These are phyloP conservation scores for Mesaphorura yosii DNA, from an alignment of 1,140 invertebrate species.

Conservation along the genomic window DNA sequence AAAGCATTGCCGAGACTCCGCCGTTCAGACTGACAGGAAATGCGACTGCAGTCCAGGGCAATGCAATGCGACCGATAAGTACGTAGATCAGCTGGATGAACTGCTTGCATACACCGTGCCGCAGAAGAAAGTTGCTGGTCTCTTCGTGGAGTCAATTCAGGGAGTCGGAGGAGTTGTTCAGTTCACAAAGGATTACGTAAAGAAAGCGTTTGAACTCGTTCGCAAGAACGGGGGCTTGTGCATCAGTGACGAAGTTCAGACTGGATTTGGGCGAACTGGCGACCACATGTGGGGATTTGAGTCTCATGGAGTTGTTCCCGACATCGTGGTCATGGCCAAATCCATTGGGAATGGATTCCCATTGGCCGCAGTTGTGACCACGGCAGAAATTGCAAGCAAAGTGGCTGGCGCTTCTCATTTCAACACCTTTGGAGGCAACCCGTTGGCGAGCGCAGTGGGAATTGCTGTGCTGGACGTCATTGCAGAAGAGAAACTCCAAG, in stretches of 20 bases:
- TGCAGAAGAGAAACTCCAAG: conserved; percentile 75
- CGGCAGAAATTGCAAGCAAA: conserved; percentile 62
- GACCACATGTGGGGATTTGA: conserved; percentile 93
- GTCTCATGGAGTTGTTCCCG: conserved; percentile 68
- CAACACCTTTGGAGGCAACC: conserved; percentile 94
- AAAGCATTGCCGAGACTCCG: conserved; percentile 69
- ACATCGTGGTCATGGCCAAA: conserved; percentile 85
- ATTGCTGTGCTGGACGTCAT: conserved; percentile 83
- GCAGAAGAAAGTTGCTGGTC: conserved; percentile 61
- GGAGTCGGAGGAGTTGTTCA: conserved; percentile 83
- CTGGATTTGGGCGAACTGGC: conserved; percentile 79
- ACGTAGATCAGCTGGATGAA: conserved; percentile 70
- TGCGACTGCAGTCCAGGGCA: conserved; percentile 49
- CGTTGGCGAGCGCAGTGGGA: conserved; percentile 74
- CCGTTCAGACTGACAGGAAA: conserved; percentile 55
- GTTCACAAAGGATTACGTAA: conserved; percentile 77
- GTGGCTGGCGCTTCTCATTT: conserved; percentile 71
- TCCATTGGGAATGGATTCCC: conserved; percentile 88
- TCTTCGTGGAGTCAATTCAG: conserved; percentile 90
- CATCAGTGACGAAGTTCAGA: conserved; percentile 74
- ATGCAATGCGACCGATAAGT: conserved; percentile 64
- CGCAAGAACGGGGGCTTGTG: conserved; percentile 70
- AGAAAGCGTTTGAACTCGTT: conserved; percentile 66
- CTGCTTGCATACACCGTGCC: conserved; percentile 63
- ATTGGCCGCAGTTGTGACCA: conserved; percentile 84